Base-by-base conservation (phyloP, 1,140 invertebrate species). In the Patella vulgata region DNA sequence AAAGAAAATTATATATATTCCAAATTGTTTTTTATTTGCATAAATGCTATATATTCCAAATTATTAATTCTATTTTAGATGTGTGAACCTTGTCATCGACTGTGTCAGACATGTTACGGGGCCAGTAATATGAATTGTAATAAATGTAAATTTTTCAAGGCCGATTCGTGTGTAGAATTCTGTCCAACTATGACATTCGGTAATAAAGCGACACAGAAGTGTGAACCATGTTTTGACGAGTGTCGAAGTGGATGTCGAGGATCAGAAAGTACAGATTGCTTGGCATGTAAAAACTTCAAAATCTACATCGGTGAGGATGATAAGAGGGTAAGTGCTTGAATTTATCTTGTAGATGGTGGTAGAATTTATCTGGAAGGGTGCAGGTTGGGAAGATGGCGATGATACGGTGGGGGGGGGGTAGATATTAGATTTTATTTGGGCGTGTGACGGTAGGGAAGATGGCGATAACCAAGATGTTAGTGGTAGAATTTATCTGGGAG, bases 21-120 rank as follows among this genome's bases (percentile, higher is more conserved):
- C n/a, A n/a, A n/a, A n/a, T n/a, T n/a, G n/a, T n/a, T n/a, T n/a
- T n/a, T n/a, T n/a, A n/a, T n/a, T n/a, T n/a, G n/a, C n/a, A n/a
- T n/a, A n/a, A n/a, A n/a, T n/a, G n/a, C n/a, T n/a, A n/a, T n/a
- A n/a, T n/a, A n/a, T n/a, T n/a, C n/a, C n/a, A n/a, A n/a, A n/a
- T n/a, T n/a, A n/a, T n/a, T n/a, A n/a, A 48, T 12, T 40, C 42
- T 52, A 8, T 71, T 63, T 3, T 55, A 81, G 80, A 57, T 78
- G 3, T 83, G 81, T 70, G 70, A 71, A 25, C 66, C 91, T 77
- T 98, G 96, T 79, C 93, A 98, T 86, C 89, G 91, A 0, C 87
- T 92, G 14, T 98, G 96, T 78, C 91, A 92, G 66, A 91, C 90
- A 43, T 98, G 96, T 82, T 92, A 89, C 39, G 92, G 91, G 5